phyloP scores from a whole-genome alignment of 2,888 invertebrate species.

The Plagodis dolabraria region DNA sequence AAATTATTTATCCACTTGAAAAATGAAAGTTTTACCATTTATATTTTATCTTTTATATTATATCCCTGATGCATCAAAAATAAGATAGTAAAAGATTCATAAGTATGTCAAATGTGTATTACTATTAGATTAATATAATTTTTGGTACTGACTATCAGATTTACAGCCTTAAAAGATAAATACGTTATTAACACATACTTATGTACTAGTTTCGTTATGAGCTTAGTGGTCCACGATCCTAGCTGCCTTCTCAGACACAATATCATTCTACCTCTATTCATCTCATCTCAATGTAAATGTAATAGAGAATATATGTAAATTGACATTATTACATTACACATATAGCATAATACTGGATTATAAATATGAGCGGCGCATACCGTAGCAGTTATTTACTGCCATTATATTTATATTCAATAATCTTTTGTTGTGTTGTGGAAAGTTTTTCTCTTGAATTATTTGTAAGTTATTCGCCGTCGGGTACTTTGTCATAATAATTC shows the following conservation, averaged over 20 bases:
- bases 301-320: slow-evolving; percentile 82
- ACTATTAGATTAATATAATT: too few species aligned
- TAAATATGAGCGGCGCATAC: slow-evolving; percentile 73
- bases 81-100: too few species aligned
- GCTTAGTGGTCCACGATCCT: slow-evolving; percentile 21
- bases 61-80: too few species aligned
- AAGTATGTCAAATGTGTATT: too few species aligned
- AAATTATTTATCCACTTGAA: too few species aligned
- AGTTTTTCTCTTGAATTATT: slow-evolving; percentile 30
- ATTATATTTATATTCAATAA: slow-evolving; percentile 37
- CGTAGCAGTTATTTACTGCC: slow-evolving; percentile 49
- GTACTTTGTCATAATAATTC: slow-evolving; percentile 35
- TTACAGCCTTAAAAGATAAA: too few species aligned
- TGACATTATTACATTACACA: slow-evolving; percentile 77
- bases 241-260: slow-evolving; percentile 32
- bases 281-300: slow-evolving; percentile 81
- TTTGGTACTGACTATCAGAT: too few species aligned
- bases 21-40: too few species aligned
- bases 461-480: slow-evolving; percentile 26
- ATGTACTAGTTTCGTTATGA: slow-evolving; percentile 2
- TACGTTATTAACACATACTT: background rate
- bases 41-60: too few species aligned
- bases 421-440: slow-evolving; percentile 30
- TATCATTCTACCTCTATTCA: slow-evolving; percentile 65
- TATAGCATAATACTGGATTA: slow-evolving; percentile 72